Evolutionary conservation across 30 jellyfish, hydroid and myxozoan species (phyloP).

Genomic region (Aurelia sp.): DNA sequence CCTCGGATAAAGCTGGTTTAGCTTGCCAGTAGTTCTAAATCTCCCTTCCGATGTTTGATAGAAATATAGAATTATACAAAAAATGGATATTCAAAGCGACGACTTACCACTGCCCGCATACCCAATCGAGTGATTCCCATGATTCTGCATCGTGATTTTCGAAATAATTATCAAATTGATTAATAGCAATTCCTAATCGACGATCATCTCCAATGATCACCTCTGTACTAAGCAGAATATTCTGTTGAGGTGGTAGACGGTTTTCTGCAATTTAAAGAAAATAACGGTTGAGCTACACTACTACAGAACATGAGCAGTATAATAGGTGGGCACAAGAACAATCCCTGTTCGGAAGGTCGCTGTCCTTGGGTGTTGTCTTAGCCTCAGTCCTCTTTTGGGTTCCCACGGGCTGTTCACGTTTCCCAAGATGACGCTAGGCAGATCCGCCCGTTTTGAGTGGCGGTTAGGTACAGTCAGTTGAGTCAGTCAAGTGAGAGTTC

Average conservation of each 20-base stretch:
- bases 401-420: too few species aligned
- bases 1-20: too few species aligned
- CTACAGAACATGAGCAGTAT: too few species aligned
- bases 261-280: constrained; percentile 32
- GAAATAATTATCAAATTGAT: constrained; percentile 65
- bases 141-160: constrained; percentile 31
- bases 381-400: too few species aligned
- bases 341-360: not conserved
- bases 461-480: too few species aligned
- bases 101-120: constrained; percentile 83
- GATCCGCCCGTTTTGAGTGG: too few species aligned
- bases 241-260: constrained; percentile 76
- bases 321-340: too few species aligned
- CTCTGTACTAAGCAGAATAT: constrained; percentile 48
- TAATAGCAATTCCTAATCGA: constrained; percentile 49
- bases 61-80: not conserved
- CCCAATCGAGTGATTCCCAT: constrained; percentile 92
- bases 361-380: too few species aligned
- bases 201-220: constrained; percentile 75
- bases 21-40: too few species aligned
- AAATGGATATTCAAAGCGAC: not conserved
- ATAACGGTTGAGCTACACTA: not conserved
- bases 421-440: too few species aligned
- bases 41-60: too few species aligned
- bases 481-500: too few species aligned